A percentile compares a stretch with the other conserved stretches of the same genome.
phyloP scores from a whole-genome alignment of 2,888 invertebrate species.

The Nephrotoma flavescens region DNA sequence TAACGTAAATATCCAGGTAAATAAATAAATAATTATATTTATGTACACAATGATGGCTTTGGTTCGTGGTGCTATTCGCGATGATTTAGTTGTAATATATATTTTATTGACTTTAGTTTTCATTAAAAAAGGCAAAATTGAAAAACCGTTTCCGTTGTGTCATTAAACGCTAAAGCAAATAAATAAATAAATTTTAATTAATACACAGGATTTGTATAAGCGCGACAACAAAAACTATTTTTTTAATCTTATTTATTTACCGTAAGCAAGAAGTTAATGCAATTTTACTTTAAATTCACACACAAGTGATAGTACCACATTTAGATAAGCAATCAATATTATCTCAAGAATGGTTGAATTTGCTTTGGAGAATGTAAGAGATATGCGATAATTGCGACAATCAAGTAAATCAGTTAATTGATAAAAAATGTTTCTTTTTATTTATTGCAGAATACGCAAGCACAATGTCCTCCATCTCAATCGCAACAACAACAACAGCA shows the following conservation, averaged over 20 bases:
- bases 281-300: neutral
- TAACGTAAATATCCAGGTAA: neutral
- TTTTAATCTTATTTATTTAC: neutral
- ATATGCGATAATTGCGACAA: neutral
- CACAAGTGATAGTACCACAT: neutral
- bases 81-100: neutral
- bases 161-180: neutral
- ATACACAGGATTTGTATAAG: neutral
- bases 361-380: slow-evolving; percentile 24
- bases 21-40: neutral
- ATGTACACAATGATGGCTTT: neutral
- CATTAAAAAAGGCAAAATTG: neutral
- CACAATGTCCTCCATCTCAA: slow-evolving; percentile 6
- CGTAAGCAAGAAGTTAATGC: neutral
- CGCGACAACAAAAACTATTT: neutral
- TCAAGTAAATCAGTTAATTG: neutral
- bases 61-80: neutral
- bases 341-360: slow-evolving; percentile 23
- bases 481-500: slow-evolving; percentile 12
- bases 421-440: neutral
- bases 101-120: neutral
- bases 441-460: slow-evolving; percentile 9
- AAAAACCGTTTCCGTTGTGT: neutral
- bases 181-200: neutral
- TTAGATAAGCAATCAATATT: neutral